phyloP scores from a whole-genome alignment of 1,140 invertebrate genomes.

The Drosophila pseudoobscura region DNA sequence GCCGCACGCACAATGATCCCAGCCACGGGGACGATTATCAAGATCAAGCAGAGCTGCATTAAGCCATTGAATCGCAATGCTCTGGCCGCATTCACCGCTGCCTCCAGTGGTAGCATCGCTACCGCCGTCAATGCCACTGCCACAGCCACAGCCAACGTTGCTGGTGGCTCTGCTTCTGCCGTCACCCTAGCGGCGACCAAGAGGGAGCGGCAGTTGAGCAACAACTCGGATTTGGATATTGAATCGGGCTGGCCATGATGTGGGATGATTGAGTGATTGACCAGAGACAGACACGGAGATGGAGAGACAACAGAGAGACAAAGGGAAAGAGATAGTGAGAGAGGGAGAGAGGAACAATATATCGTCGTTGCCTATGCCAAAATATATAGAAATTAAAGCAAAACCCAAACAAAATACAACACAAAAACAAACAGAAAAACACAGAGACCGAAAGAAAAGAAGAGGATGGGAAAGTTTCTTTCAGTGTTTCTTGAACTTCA shows the following conservation, averaged over 20 bases:
- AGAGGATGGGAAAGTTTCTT: slow-evolving; percentile 1
- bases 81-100: neutral
- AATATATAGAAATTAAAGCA: slow-evolving; percentile 28
- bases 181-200: no score
- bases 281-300: no score
- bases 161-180: no score
- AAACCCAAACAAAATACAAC: slow-evolving; percentile 1
- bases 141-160: no score
- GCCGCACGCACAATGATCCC: neutral
- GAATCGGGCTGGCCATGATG: no score
- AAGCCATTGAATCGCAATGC: slow-evolving; percentile 16
- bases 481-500: slow-evolving; percentile 4
- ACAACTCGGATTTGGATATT: no score
- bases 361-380: slow-evolving; percentile 62
- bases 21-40: neutral
- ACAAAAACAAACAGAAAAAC: neutral
- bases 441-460: neutral
- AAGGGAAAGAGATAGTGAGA: slow-evolving; percentile 46
- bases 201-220: no score
- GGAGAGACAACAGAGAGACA: neutral
- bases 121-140: no score
- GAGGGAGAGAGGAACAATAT: slow-evolving; percentile 12
- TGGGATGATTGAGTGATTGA: no score
- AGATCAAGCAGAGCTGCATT: slow-evolving; percentile 33
- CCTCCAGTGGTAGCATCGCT: neutral